A percentile compares a stretch with the other conserved stretches of the same genome.
These are phyloP conservation scores for Accipiter virgatus DNA, from an alignment of 2,113 vertebrate genomes.

Conservation along the genomic window DNA sequence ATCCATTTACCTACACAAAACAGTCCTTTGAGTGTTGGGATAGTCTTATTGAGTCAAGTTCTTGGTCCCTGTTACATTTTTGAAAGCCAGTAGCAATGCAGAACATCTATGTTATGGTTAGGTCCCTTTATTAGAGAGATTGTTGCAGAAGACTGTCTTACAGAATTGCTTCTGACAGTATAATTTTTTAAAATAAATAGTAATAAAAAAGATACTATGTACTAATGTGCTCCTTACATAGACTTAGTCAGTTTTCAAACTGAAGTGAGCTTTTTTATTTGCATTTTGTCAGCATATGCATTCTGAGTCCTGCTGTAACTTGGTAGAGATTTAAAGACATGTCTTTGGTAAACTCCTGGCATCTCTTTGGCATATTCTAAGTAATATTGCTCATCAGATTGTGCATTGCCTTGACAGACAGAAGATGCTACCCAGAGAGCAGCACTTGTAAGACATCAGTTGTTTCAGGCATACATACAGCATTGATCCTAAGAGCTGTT, in stretches of 20 bases:
- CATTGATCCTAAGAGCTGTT: constrained; percentile 28
- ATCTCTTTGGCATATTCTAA: constrained; percentile 13
- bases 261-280: not conserved
- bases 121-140: not conserved
- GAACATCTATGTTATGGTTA: not conserved
- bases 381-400: not conserved
- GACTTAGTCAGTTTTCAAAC: not conserved
- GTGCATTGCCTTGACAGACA: constrained; percentile 17
- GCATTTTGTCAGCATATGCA: not conserved
- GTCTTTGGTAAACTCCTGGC: not conserved
- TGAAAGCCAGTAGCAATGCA: not conserved
- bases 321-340: not conserved
- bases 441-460: constrained; percentile 37
- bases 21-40: not conserved
- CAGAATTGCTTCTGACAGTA: not conserved
- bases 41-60: not conserved
- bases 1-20: not conserved
- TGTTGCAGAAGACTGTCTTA: not conserved
- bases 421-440: constrained; percentile 47
- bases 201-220: not conserved
- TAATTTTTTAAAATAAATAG: not conserved
- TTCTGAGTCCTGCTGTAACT: not conserved
- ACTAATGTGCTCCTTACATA: accelerated
- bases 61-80: not conserved
- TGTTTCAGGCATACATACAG: constrained; percentile 8